phyloP scores from a whole-genome alignment of 2,888 invertebrate species.

The Uropetala carovei region DNA sequence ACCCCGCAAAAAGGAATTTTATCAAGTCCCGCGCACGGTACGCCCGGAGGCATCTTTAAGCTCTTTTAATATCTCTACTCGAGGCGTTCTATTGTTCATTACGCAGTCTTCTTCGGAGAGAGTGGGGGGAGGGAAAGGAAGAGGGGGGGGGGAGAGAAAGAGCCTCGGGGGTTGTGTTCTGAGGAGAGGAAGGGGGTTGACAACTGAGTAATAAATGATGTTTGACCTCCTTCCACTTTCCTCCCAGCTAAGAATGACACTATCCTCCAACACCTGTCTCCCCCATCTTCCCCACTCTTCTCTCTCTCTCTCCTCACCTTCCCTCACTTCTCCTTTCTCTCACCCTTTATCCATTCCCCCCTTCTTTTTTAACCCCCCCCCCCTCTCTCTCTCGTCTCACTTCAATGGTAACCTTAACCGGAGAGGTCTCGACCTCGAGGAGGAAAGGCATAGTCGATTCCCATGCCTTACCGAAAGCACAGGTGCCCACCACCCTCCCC shows the following conservation, averaged over 20 bases:
- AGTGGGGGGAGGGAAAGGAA: background rate
- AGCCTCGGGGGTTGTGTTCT: background rate
- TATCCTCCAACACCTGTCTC: constrained; percentile 13
- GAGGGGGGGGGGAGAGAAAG: background rate
- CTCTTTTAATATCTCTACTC: constrained; percentile 13
- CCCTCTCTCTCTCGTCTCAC: background rate
- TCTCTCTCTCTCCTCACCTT: background rate
- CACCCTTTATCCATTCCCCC: background rate
- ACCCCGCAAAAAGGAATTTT: background rate
- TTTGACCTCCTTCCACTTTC: constrained; percentile 54
- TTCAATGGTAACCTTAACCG: constrained; percentile 18
- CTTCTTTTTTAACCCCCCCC: background rate
- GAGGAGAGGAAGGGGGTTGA: constrained; percentile 29
- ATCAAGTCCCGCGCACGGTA: background rate
- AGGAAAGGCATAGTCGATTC: constrained; percentile 6
- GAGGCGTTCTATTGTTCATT: constrained; percentile 43
- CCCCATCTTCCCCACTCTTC: background rate
- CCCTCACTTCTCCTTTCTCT: background rate
- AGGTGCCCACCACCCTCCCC: background rate
- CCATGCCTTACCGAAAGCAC: background rate
- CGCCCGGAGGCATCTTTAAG: constrained; percentile 21
- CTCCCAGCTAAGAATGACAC: background rate
- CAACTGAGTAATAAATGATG: constrained; percentile 56
- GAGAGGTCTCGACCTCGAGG: background rate
- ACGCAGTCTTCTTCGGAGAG: constrained; percentile 27